Base-by-base conservation (phyloP, 2,888 invertebrate species). In the Aethes cnicana region DNA sequence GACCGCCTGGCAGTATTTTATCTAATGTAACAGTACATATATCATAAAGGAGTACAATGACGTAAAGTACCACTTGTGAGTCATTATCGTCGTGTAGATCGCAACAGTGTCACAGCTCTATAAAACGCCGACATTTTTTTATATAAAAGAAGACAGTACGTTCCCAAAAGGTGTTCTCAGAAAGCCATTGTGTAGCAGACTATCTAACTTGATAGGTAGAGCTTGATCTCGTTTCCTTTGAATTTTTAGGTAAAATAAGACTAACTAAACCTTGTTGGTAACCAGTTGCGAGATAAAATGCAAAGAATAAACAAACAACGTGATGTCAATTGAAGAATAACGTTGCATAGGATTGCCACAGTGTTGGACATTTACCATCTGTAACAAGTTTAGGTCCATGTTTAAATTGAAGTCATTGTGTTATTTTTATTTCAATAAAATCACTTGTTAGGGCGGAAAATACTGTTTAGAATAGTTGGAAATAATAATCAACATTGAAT, bases 1-100 rank as follows among this genome's bases (percentile, higher is more conserved):
- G 36, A 30, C 33, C 11, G 36, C 30, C 43, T 32, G 12, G 36
- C 21, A 39, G 44, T 26, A 46, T 39, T 37, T 44, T 32, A 46
- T 46, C 39, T 25, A 44, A 37, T 30, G 37, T 52, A 52, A 44
- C 52, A 32, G 52, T 39, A 52, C 37, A 23, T 35, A 28, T 52
- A 30, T 33, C 52, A 46, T 44, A 52, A 52, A 32, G 44, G 14
- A 39, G 20, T 12, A 9, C 30, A 39, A 46, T 52, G 44, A 52
- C 44, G 46, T 52, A 52, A 39, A 52, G 25, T 18, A 39, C 25
- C 20, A 52, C 46, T 52, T 46, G 39, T 16, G 26, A 18, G 7
- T 46, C 26, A 39, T 52, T 52, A 46, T 46, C 46, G 44, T n/a
- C 2, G 26, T 14, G 36, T 30, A 39, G 39, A 52, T 52, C 46